These are phyloP conservation scores for Radopholus similis DNA, from an alignment of 1,140 invertebrate species.

Conservation along the genomic window DNA sequence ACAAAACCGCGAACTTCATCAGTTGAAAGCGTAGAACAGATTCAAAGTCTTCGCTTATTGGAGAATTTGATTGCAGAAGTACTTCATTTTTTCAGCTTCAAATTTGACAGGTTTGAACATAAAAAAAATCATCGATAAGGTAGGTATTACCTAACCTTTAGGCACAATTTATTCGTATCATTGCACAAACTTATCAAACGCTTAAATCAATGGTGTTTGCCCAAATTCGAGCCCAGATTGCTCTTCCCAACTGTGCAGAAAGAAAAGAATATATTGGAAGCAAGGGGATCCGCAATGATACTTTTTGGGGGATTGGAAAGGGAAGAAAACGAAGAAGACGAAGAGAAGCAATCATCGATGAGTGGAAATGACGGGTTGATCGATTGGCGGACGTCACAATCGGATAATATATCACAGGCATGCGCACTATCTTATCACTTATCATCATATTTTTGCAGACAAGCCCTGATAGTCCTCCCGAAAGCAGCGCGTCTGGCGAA, in stretches of 20 bases:
- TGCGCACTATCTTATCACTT: background rate
- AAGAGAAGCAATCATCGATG: background rate
- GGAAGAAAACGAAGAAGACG: background rate
- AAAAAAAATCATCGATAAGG: background rate
- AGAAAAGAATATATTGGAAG: no score
- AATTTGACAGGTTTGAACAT: constrained; percentile 10
- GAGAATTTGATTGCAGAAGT: constrained; percentile 15
- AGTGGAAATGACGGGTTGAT: background rate
- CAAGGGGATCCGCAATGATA: no score
- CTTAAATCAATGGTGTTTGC: background rate
- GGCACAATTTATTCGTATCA: background rate
- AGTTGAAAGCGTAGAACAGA: background rate
- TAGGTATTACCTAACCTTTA: background rate
- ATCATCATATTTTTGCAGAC: background rate
- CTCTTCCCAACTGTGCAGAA: background rate
- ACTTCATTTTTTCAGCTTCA: constrained; percentile 7
- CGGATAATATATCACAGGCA: background rate
- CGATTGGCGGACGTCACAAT: background rate
- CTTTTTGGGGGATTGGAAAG: no score
- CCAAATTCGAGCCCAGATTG: background rate
- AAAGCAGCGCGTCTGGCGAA: no score
- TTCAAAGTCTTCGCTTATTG: background rate
- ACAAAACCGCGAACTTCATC: background rate
- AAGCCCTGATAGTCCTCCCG: background rate
- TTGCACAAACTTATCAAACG: background rate